Evolutionary conservation across 2,113 vertebrate species (phyloP).

Genomic region (Pteropus alecto): DNA sequence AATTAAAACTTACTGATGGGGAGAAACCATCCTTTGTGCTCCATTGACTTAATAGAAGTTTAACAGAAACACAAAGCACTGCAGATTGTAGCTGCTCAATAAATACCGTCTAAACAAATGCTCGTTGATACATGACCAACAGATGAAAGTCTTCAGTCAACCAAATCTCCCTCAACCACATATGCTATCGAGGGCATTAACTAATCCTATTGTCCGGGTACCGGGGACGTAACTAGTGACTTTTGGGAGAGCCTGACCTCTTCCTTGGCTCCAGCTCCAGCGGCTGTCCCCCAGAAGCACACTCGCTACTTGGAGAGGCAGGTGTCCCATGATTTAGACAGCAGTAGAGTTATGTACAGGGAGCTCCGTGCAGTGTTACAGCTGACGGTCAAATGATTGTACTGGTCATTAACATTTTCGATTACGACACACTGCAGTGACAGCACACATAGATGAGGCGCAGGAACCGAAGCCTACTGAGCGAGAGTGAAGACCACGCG

Average conservation of each 20-base stretch:
- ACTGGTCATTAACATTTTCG: too few relatives aligned
- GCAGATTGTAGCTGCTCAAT: neutral
- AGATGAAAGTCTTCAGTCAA: neutral
- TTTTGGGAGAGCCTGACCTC: neutral
- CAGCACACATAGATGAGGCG: fast-evolving
- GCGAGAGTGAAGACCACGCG: fast-evolving
- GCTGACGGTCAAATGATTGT: fast-evolving
- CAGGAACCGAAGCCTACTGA: fast-evolving
- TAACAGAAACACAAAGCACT: neutral
- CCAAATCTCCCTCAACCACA: too few relatives aligned
- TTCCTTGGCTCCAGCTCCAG: neutral
- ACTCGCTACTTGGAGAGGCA: neutral
- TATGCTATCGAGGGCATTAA: neutral
- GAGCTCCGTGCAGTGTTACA: neutral
- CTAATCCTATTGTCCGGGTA: neutral
- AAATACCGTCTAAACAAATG: neutral
- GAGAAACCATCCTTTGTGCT: neutral
- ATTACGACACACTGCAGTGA: neutral
- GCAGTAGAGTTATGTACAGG: neutral
- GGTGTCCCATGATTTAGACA: fast-evolving
- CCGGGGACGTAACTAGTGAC: neutral
- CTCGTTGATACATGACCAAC: too few relatives aligned
- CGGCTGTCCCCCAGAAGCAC: neutral
- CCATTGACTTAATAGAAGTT: neutral
- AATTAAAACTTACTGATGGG: neutral